Conservation (phyloP, 2,888 invertebrate genomes). For the Torymus aiolomorphi region DNA sequence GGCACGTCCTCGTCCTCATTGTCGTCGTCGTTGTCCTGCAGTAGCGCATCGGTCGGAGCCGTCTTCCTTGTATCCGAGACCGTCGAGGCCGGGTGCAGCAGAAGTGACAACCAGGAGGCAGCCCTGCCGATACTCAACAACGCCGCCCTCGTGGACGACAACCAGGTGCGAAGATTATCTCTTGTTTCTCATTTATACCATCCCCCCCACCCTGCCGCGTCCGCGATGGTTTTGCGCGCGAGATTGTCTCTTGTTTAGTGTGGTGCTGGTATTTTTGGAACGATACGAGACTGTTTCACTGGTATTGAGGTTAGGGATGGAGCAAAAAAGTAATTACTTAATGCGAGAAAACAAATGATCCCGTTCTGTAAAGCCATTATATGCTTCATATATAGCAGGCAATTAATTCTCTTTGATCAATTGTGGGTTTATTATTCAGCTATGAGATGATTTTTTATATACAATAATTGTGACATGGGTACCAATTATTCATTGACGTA, state of each 20-base stretch:
- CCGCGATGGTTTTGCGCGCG: too few relatives aligned
- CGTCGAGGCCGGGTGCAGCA: slow-evolving; percentile 4
- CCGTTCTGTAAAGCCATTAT: too few relatives aligned
- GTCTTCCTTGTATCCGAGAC: slow-evolving; percentile 32
- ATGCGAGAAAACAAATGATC: too few relatives aligned
- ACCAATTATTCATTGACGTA: too few relatives aligned
- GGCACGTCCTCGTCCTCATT: background rate
- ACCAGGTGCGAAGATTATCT: slow-evolving; percentile 42
- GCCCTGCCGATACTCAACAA: slow-evolving; percentile 53
- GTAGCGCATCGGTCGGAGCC: background rate
- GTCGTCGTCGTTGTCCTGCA: background rate
- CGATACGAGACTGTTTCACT: slow-evolving; percentile 2
- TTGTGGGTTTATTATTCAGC: too few relatives aligned
- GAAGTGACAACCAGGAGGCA: slow-evolving; percentile 22
- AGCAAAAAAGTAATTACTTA: background rate
- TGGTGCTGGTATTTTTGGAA: too few relatives aligned
- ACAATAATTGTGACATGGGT: too few relatives aligned
- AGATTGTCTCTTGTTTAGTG: too few relatives aligned
- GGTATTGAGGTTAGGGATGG: background rate
- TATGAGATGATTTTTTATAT: too few relatives aligned
- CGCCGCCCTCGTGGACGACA: slow-evolving; percentile 53
- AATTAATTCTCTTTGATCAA: too few relatives aligned
- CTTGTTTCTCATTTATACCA: background rate
- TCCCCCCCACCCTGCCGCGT: too few relatives aligned
- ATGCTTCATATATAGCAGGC: too few relatives aligned